These are phyloP conservation scores for Scaptomyza montana DNA, from an alignment of 1,140 invertebrate species.

Conservation along the genomic window DNA sequence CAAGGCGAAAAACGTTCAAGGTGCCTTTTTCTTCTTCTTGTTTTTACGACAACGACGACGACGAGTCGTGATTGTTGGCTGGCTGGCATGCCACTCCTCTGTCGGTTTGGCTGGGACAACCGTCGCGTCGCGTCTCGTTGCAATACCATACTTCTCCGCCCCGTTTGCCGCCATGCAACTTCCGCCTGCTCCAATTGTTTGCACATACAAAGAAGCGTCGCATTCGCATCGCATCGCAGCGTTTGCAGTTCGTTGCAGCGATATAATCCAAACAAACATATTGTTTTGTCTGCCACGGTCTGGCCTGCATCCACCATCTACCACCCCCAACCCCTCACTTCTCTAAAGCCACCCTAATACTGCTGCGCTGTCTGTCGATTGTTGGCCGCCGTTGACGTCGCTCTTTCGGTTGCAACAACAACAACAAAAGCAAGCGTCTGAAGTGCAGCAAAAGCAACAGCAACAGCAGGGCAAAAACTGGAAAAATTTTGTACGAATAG, in stretches of 20 bases:
- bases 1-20: constrained; percentile 64
- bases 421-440: constrained; percentile 49
- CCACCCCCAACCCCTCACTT: background rate
- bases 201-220: constrained; percentile 76
- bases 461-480: constrained; percentile 19
- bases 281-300: constrained; percentile 80
- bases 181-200: constrained; percentile 82
- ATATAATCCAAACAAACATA: constrained; percentile 82
- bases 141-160: background rate
- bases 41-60: background rate
- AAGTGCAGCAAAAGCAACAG: constrained; percentile 57
- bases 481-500: constrained; percentile 9
- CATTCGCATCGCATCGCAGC: constrained; percentile 41
- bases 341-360: constrained; percentile 7
- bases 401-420: constrained; percentile 47
- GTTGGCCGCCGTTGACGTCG: constrained; percentile 52
- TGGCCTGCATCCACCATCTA: constrained; percentile 30
- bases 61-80: constrained; percentile 25
- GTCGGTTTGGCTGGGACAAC: constrained; percentile 53
- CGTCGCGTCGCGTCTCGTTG: constrained; percentile 16
- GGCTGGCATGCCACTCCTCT: constrained; percentile 1
- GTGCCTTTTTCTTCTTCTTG: constrained; percentile 37
- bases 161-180: constrained; percentile 67
- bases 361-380: constrained; percentile 64
- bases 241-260: constrained; percentile 15